Base-by-base conservation (phyloP, 2,888 invertebrate species). In the Eristalis arbustorum region DNA sequence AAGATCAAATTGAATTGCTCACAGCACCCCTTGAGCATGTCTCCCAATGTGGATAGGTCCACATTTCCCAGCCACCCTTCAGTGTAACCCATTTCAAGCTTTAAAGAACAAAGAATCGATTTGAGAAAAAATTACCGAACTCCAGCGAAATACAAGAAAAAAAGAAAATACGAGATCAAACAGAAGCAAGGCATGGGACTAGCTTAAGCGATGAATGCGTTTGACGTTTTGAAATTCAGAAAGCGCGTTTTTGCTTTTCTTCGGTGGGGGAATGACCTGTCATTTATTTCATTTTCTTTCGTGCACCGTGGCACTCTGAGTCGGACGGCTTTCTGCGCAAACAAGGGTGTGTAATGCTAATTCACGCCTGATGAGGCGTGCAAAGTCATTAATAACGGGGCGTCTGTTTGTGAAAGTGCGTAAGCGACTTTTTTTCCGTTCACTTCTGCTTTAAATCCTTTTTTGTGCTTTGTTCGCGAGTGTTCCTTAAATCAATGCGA, bases 331-430 rank as follows among this genome's bases (percentile, higher is more conserved):
- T 13, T 67, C 11, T 67, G 18, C 18, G 11, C 6, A 23, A 59
- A 67, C 22, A n/a, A 34, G 68, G 67, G 61, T 31, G 18, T 11
- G 37, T 61, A 34, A 34, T 76, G 69, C 40, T 68, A 67, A 62
- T 67, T 71, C 62, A 57, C 28, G 62, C 56, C 57, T 72, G 71
- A 80, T 84, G 78, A 78, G 83, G 68, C 78, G 40, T 62, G 56
- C 77, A 78, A 67, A 71, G 80, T 57, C 71, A 72, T 76, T 71
- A 62, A 63, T 80, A 61, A 66, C 37, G 64, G 34, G 23, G 59
- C 23, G 63, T 42, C 80, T 80, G 75, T 25, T 72, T 0, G 22
- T 57, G 75, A 84, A 56, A 67, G 67, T 64, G 34, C 57, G 57
- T 61, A 57, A 56, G 31, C 28, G 67, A 73, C 64, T 49, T 49